Base-by-base conservation (phyloP, 2,113 vertebrate species). In the Equus quagga region DNA sequence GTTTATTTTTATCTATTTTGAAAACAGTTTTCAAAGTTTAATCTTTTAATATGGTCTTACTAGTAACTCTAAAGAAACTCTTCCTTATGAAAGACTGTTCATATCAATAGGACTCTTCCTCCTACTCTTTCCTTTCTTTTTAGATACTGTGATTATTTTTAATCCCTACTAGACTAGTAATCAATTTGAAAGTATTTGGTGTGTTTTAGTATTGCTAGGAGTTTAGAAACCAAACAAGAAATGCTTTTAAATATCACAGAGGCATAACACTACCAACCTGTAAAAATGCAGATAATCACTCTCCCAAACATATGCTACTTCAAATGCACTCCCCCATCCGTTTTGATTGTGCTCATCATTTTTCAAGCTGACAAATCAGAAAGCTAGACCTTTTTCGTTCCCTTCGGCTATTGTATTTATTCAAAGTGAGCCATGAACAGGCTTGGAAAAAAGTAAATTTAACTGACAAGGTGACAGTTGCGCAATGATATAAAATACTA, bases 281-380 rank as follows among this genome's bases (percentile, higher is more conserved):
- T 44, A 93, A 93, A 92, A 95, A 62, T 69, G 26, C 62, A 94
- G 67, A 80, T 84, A 90, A 88, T 97, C 69, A 49, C 23, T 97
- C 36, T 90, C 28, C 26, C 41, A 92, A 89, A 75, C 10, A 88
- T 41, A 62, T 54, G 17, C 51, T 91, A 93, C 44, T 96, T 97
- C 96, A 98, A 96, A 80, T 96, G 15, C n/a, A 95, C 58, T 95
- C 23, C 36, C 21, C 44, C 10, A 89, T 94, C 56, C 54, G 90
- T 90, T 97, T 81, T 83, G 54, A 95, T 86, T 95, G 46, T 41
- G 51, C 7, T 96, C 58, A 87, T 92, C 79, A 95, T 95, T 96
- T 86, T 97, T 97, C 58, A 96, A 92, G 49, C 24, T 85, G 75
- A 36, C 72, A 97, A 97, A 96, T 93, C 49, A 91, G 86, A 97